Conservation (phyloP, 2,888 invertebrate species). For the Synanthedon formicaeformis region DNA sequence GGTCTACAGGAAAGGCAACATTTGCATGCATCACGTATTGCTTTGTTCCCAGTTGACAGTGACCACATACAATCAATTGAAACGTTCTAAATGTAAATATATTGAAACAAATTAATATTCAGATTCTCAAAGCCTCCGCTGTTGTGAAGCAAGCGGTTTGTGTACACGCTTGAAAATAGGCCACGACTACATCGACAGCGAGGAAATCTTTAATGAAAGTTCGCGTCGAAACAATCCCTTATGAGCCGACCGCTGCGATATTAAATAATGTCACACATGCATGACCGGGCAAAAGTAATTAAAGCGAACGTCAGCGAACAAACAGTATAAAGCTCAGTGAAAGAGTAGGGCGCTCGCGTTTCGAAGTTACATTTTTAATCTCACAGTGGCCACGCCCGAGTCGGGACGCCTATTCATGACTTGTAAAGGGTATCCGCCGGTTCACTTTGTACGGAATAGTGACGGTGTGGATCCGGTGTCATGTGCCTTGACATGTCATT, state of each 20-base stretch:
- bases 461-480: constrained; percentile 47
- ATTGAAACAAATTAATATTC: too few relatives aligned
- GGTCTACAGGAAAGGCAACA: too few relatives aligned
- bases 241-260: constrained; percentile 23
- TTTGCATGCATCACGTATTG: too few relatives aligned
- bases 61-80: too few relatives aligned
- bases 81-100: too few relatives aligned
- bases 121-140: too few relatives aligned
- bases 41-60: too few relatives aligned
- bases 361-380: constrained; percentile 56
- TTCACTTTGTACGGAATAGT: constrained; percentile 52
- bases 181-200: background rate
- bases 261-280: constrained; percentile 40
- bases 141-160: background rate
- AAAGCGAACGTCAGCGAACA: constrained; percentile 40
- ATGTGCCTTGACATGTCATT: constrained; percentile 40
- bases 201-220: constrained; percentile 16
- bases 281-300: constrained; percentile 48
- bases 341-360: constrained; percentile 34
- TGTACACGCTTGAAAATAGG: background rate
- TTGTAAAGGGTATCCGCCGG: constrained; percentile 47
- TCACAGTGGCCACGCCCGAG: constrained; percentile 54
- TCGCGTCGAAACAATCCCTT: constrained; percentile 19
- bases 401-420: constrained; percentile 52
- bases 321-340: constrained; percentile 33